Evolutionary conservation across 2,888 invertebrate genomes (phyloP), one percentile per base, ranked within the genome.

Genomic region (Agrypnus murinus): DNA sequence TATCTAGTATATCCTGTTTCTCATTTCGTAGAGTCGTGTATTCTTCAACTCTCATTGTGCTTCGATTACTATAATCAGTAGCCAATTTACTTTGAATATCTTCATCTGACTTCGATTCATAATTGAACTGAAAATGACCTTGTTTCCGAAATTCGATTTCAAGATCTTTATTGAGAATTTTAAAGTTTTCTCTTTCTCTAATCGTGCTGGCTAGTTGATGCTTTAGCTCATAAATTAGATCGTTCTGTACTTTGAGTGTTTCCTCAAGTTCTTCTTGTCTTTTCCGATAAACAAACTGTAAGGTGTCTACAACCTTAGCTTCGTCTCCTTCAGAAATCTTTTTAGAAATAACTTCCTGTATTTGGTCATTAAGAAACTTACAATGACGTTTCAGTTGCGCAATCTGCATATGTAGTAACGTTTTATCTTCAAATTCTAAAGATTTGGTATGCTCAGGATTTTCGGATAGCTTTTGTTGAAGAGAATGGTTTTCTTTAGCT

Each of bases 161-260:
- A 15, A 57, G 57, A 14, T 5, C 17, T 17, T 36, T 34, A 19
- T 59, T 43, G 0, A 43, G 32, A 10, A 0, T 15, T 10, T 15
- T 31, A 9, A 59, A 25, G 14, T 45, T 10, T 8, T 59, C 45
- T 6, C 12, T 10, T 3, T 59, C 59, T 12, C 12, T 43, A 4
- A 12, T 40, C 0, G 9, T 12, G 0, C 32, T 10, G 5, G 2
- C 3, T 8, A 59, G 31, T 15, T 60, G 45, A 1, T 9, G 45
- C 12, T 46, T 32, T 10, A 60, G 14, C 9, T 60, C 45, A 5
- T 32, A 1, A n/a, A 60, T 60, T 10, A 60, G 34, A 17, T 46
- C 60, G 17, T 60, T 60, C 10, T 60, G 45, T n/a, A 14, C 12
- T 9, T 60, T 60, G 0, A 60, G 15, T 0, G 10, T 43, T 25